phyloP scores from a whole-genome alignment of 2,797 vertebrate genomes.

The Sebastes kiyomatsui region DNA sequence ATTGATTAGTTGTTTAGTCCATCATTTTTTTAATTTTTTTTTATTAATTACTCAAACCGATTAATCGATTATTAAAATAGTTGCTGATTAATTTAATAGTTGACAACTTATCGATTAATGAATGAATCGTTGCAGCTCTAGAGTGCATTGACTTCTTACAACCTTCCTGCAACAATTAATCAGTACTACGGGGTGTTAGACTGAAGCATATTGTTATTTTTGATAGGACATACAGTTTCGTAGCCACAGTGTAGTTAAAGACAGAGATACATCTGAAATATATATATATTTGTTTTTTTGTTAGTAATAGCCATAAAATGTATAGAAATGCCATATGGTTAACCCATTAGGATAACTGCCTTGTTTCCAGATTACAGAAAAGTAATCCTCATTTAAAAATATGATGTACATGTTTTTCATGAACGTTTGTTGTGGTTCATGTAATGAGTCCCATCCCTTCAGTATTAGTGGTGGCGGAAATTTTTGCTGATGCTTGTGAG shows the following conservation, averaged over 20 bases:
- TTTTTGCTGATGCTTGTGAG: constrained; percentile 1
- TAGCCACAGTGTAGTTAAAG: background rate
- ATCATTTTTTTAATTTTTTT: too few species aligned
- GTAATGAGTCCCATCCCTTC: background rate
- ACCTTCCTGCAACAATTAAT: background rate
- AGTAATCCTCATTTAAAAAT: background rate
- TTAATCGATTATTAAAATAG: too few species aligned
- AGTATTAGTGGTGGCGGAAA: background rate
- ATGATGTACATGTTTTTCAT: background rate
- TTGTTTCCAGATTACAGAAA: background rate
- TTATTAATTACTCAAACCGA: too few species aligned
- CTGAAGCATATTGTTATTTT: background rate
- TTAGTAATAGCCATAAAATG: background rate
- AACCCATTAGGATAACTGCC: background rate
- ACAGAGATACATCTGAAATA: background rate
- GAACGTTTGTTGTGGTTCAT: constrained; percentile 4
- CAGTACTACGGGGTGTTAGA: background rate
- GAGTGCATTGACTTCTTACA: background rate
- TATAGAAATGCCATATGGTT: background rate
- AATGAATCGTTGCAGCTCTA: too few species aligned
- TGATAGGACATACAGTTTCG: background rate
- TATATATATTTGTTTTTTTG: background rate
- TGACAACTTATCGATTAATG: too few species aligned
- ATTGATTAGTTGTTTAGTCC: too few species aligned
- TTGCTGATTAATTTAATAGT: too few species aligned